Evolutionary conservation across 2,888 invertebrate species (phyloP), one percentile per base, ranked within the genome.

Genomic region (Calameuta idolon): DNA sequence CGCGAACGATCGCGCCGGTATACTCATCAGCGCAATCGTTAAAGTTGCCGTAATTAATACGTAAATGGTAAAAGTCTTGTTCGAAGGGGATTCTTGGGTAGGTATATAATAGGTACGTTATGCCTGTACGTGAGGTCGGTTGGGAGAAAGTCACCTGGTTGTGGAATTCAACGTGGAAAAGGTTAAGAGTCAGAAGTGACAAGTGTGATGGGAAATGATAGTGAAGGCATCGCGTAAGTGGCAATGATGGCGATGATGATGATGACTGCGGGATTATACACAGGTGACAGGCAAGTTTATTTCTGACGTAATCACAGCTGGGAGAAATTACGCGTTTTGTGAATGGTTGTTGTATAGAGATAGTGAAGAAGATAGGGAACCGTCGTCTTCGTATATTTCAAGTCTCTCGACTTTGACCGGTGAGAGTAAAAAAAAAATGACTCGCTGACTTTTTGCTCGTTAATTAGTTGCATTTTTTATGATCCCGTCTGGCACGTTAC

Each of bases 1-100:
- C 55, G 55, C 55, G 55, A 55, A 55, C 55, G 15, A 55, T 55
- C 55, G 15, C 55, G 55, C 2, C 55, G 55, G 55, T 55, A 55
- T 23, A 55, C 55, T 55, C 55, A 55, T 55, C 55, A 55, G 55
- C 23, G 55, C 79, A 81, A 84, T 86, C 85, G 84, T 88, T 86
- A 86, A 86, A 84, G 81, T 83, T 77, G 76, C 79, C 76, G 86
- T 87, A 87, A 89, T 90, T 89, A 90, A 89, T 89, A 87, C 86
- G 87, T 89, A 87, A 87, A 85, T 84, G 87, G 85, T 84, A 85
- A 85, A 86, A 86, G 80, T 82, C 79, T 75, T 77, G 76, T 76
- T 73, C 78, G 55, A 55, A 23, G 55, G 55, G 23, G 55, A 23
- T 55, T 55, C 23, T 55, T 55, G 55, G 23, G 23, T 55, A 23